These are phyloP conservation scores for Aegithalos caudatus DNA, from an alignment of 2,113 vertebrate species.

Conservation along the genomic window DNA sequence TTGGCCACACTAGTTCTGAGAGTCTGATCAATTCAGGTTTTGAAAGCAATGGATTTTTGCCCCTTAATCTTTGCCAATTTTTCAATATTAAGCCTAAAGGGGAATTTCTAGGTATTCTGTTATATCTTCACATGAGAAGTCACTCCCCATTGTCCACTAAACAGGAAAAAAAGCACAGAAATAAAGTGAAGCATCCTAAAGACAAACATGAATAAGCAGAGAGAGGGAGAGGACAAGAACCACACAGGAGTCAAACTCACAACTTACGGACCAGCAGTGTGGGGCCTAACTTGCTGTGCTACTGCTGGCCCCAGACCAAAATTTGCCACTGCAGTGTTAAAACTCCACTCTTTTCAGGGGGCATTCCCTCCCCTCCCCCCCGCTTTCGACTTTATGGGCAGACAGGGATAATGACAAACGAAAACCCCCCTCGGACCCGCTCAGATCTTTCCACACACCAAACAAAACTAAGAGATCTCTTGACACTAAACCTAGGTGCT, in stretches of 20 bases:
- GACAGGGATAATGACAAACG: not conserved
- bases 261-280: not conserved
- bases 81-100: not conserved
- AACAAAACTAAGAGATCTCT: not conserved
- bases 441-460: not conserved
- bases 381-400: not conserved
- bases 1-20: not conserved
- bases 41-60: not conserved
- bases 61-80: not conserved
- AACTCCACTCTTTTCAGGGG: not conserved
- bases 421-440: not conserved
- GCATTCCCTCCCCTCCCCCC: accelerated
- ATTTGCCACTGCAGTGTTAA: not conserved
- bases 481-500: too few relatives aligned
- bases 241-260: too few relatives aligned
- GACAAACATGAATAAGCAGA: not conserved
- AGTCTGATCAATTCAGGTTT: not conserved
- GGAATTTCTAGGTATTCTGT: not conserved
- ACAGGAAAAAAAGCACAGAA: not conserved
- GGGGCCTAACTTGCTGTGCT: not conserved
- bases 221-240: not conserved
- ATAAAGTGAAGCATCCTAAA: not conserved
- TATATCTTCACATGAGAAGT: not conserved
- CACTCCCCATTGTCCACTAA: not conserved
- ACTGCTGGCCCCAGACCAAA: too few relatives aligned